These are phyloP conservation scores for Callipepla californica DNA, from an alignment of 2,113 vertebrate species.

Conservation along the genomic window DNA sequence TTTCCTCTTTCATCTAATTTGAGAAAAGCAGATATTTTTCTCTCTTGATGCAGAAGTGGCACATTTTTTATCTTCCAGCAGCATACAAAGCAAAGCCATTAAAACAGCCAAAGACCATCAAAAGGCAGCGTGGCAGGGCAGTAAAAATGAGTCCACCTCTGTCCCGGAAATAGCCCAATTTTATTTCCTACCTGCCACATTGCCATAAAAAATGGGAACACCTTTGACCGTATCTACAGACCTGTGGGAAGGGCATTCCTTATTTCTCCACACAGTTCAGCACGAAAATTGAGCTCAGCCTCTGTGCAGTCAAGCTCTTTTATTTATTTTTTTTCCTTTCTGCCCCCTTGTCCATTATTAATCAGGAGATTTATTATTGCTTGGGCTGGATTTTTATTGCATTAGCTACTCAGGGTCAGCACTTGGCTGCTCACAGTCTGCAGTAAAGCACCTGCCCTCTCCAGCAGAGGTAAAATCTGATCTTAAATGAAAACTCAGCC, in stretches of 20 bases:
- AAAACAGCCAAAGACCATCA: slow-evolving; percentile 58
- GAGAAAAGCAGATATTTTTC: slow-evolving; percentile 35
- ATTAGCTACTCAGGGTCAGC: not conserved
- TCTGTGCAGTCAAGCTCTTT: not conserved
- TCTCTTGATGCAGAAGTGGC: not conserved
- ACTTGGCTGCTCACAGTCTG: not conserved
- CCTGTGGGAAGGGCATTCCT: slow-evolving; percentile 9
- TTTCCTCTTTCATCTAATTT: not conserved
- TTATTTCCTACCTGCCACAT: slow-evolving; percentile 55
- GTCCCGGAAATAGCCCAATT: slow-evolving; percentile 39
- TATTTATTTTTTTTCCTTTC: not conserved
- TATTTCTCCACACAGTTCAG: slow-evolving; percentile 11
- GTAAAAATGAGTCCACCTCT: slow-evolving; percentile 64
- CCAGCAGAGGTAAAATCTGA: not conserved
- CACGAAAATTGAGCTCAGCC: slow-evolving; percentile 1
- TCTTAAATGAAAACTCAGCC: not conserved
- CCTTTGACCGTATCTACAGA: slow-evolving; percentile 18
- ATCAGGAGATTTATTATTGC: slow-evolving; percentile 41
- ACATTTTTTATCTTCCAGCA: slow-evolving; percentile 53
- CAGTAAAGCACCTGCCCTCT: not conserved
- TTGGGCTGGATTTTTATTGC: slow-evolving; percentile 18
- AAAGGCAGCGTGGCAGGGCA: slow-evolving; percentile 36
- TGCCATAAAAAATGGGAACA: slow-evolving; percentile 52
- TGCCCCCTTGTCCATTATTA: slow-evolving; percentile 25
- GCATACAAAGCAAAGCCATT: slow-evolving; percentile 43